These are phyloP conservation scores for Dipodomys spectabilis DNA, from an alignment of 2,113 vertebrate genomes.

Conservation along the genomic window DNA sequence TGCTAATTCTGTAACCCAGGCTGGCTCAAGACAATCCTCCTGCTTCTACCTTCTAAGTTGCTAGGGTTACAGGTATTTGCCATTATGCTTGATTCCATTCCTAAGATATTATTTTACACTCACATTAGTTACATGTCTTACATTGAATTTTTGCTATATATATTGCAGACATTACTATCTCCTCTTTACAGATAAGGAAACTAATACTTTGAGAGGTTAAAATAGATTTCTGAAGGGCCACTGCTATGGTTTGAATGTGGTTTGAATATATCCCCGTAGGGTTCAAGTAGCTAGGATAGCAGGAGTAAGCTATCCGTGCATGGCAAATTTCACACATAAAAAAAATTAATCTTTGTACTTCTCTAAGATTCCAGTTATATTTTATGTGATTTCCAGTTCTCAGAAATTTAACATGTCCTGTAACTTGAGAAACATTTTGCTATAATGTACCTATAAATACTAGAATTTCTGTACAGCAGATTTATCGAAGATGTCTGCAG, in stretches of 20 bases:
- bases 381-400: conserved; percentile 40
- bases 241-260: neutral
- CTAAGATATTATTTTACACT: neutral
- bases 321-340: no score
- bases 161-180: neutral
- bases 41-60: neutral
- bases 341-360: neutral
- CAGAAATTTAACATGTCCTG: neutral
- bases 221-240: neutral
- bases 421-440: conserved; percentile 36
- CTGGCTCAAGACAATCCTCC: neutral
- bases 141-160: neutral
- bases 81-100: neutral
- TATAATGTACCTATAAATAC: neutral
- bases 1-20: neutral
- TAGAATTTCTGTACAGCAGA: neutral
- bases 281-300: no score
- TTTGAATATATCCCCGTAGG: neutral
- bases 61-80: neutral
- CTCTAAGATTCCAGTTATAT: conserved; percentile 13
- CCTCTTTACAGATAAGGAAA: neutral
- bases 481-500: neutral
- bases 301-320: neutral
- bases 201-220: neutral
- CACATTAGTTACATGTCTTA: neutral